These are phyloP conservation scores for Okamejei kenojei DNA, from an alignment of 2,797 vertebrate species.

Conservation along the genomic window DNA sequence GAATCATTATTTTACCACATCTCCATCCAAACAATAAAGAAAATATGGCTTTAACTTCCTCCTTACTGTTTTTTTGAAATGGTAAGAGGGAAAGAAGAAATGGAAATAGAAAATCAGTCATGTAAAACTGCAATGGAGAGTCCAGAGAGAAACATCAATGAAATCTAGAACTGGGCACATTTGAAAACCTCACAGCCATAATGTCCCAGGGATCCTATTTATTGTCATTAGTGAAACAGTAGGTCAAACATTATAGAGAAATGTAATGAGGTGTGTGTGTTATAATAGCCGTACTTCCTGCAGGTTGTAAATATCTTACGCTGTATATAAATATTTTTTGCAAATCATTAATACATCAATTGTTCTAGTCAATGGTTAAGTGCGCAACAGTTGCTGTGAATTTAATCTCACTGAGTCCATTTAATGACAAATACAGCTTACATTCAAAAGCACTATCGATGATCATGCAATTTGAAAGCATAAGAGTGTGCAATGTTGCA, in stretches of 20 bases:
- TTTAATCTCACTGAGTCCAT: not conserved
- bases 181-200: not conserved
- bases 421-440: constrained; percentile 4
- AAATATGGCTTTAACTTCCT: not conserved
- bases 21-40: too few species aligned
- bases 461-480: not conserved
- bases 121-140: not conserved
- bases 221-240: not conserved
- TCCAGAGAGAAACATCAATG: not conserved
- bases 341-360: not conserved
- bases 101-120: not conserved
- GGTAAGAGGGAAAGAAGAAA: not conserved
- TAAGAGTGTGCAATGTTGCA: not conserved
- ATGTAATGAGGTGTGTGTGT: not conserved
- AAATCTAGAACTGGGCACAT: not conserved
- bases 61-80: not conserved
- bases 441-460: not conserved
- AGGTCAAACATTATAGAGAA: not conserved
- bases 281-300: not conserved
- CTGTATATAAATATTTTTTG: not conserved
- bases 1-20: not conserved
- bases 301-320: not conserved
- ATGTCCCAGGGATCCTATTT: not conserved
- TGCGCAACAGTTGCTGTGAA: not conserved
- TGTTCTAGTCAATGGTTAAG: not conserved